These are phyloP conservation scores for Galeopterus variegatus DNA, from an alignment of 2,113 vertebrate species.

Conservation along the genomic window DNA sequence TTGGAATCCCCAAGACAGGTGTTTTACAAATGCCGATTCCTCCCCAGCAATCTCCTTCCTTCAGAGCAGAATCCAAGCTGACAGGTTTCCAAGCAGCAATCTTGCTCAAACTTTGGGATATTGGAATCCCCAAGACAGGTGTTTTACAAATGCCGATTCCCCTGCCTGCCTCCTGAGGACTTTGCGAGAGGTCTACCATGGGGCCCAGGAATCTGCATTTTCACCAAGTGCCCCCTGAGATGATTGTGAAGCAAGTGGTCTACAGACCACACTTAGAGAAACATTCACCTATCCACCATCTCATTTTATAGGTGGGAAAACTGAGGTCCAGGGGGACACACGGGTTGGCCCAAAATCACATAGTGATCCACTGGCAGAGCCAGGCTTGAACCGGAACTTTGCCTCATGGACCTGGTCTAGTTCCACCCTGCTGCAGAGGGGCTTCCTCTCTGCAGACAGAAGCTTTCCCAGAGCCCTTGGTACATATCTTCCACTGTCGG, in stretches of 20 bases:
- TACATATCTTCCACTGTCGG: accelerated
- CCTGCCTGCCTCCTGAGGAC: neutral
- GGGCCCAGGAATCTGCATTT: neutral
- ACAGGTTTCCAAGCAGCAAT: no score
- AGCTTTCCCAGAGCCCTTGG: neutral
- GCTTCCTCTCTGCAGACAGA: neutral
- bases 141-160: neutral
- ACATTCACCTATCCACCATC: neutral
- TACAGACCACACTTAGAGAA: neutral
- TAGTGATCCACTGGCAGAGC: neutral
- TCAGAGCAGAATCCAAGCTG: neutral
- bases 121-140: neutral
- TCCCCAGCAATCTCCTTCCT: neutral
- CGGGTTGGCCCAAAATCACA: neutral
- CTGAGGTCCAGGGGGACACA: neutral
- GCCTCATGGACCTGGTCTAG: neutral
- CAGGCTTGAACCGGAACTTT: neutral
- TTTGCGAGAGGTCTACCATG: accelerated
- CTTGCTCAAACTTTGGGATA: neutral
- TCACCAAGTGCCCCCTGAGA: neutral
- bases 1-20: neutral
- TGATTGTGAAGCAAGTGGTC: neutral
- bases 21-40: neutral
- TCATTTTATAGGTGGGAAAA: neutral
- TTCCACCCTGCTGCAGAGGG: accelerated